A percentile compares a stretch with the other conserved stretches of the same genome.
phyloP scores from a whole-genome alignment of 2,888 invertebrate species.

The Plagodis pulveraria region DNA sequence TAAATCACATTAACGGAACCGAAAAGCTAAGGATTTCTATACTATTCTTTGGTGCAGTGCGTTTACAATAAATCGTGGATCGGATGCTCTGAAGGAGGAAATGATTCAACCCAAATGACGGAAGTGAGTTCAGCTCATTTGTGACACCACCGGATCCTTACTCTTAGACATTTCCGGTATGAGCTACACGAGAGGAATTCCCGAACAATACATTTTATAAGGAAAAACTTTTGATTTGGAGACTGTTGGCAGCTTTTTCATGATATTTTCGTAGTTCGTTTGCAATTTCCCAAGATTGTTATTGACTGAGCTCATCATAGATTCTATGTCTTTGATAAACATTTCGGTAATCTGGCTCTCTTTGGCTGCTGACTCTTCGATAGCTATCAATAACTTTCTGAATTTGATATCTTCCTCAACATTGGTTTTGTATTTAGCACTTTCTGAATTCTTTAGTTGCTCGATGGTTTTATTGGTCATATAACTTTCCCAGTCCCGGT shows the following conservation, averaged over 20 bases:
- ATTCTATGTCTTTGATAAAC: conserved; percentile 50
- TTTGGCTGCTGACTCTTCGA: conserved; percentile 27
- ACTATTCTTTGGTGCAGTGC: conserved; percentile 30
- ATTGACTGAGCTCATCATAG: conserved; percentile 45
- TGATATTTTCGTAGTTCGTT: conserved; percentile 36
- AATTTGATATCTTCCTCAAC: conserved; percentile 8
- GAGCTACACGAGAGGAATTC: conserved; percentile 34
- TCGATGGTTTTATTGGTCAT: background rate
- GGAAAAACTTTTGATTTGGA: conserved; percentile 21
- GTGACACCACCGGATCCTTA: conserved; percentile 56
- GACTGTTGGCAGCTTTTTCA: conserved; percentile 45
- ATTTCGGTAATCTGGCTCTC: conserved; percentile 47
- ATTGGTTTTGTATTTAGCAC: too few relatives aligned
- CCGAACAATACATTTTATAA: conserved; percentile 33
- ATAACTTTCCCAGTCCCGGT: background rate
- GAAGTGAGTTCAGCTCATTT: conserved; percentile 64
- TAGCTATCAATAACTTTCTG: conserved; percentile 14
- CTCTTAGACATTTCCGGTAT: conserved; percentile 49
- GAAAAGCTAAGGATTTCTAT: conserved; percentile 6
- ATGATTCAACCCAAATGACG: conserved; percentile 64
- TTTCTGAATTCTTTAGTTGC: background rate
- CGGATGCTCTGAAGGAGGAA: conserved; percentile 59
- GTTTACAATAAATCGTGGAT: conserved; percentile 53
- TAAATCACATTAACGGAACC: background rate
- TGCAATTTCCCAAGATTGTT: conserved; percentile 45